Percentiles rank a stretch among this genome's conserved stretches.
phyloP scores from a whole-genome alignment of 2,113 vertebrate species.

The Laterallus jamaicensis region DNA sequence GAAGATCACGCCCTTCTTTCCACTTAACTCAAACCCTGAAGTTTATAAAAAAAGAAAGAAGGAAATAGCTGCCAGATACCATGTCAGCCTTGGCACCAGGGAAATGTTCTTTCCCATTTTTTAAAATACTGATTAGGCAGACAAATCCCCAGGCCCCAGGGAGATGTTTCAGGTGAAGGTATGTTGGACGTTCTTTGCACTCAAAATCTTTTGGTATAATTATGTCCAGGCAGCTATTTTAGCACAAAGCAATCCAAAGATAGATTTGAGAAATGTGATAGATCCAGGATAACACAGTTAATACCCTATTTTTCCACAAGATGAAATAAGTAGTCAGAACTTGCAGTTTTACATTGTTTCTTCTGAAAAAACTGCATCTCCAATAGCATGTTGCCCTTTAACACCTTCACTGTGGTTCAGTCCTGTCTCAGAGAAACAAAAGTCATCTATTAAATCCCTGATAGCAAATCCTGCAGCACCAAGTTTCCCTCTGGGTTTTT shows the following conservation, averaged over 20 bases:
- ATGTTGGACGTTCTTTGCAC: background rate
- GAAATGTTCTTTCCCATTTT: background rate
- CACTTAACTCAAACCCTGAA: background rate
- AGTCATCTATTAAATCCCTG: background rate
- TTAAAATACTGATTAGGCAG: background rate
- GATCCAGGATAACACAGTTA: background rate
- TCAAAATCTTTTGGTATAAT: background rate
- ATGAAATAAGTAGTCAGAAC: slow-evolving; percentile 11
- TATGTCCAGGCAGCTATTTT: background rate
- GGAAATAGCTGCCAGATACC: background rate
- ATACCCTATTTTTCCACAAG: background rate
- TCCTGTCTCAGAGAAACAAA: background rate
- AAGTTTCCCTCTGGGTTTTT: background rate
- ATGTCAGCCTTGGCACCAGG: background rate
- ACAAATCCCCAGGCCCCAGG: background rate
- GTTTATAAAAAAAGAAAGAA: background rate
- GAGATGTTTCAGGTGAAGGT: background rate
- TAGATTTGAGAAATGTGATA: background rate
- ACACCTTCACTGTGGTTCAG: background rate
- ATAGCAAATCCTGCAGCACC: background rate
- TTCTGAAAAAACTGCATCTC: background rate
- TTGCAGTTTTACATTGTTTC: background rate
- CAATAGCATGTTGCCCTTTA: background rate
- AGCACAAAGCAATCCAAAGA: background rate
- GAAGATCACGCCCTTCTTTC: background rate